Percentiles rank a stretch among this genome's conserved stretches.
Evolutionary conservation across 2,113 vertebrate genomes (phyloP).

Genomic region (Natator depressus): DNA sequence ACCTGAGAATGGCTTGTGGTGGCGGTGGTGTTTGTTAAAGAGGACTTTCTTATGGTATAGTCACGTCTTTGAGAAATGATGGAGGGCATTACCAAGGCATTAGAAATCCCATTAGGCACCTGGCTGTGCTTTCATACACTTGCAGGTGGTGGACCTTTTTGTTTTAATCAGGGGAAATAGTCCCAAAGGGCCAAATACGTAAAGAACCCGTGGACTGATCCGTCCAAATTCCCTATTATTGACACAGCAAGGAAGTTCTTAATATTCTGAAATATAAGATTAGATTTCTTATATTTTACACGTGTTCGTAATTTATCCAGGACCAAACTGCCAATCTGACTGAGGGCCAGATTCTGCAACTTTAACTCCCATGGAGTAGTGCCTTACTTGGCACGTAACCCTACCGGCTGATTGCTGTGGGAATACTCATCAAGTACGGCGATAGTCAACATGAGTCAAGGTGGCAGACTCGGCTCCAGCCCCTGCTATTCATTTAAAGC

Average conservation of each 20-base stretch:
- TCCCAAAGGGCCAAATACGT: constrained; percentile 23
- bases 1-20: neutral
- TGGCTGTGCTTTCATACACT: constrained; percentile 20
- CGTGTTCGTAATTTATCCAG: neutral
- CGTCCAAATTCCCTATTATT: constrained; percentile 34
- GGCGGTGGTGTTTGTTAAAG: neutral
- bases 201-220: neutral
- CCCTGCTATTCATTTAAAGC: neutral
- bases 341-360: neutral
- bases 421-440: neutral
- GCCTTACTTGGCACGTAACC: neutral
- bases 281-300: neutral
- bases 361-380: neutral
- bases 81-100: neutral
- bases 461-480: neutral
- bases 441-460: neutral
- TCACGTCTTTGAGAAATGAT: neutral
- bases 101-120: neutral
- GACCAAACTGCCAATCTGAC: neutral
- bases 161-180: neutral
- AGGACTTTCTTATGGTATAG: neutral
- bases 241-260: constrained; percentile 2
- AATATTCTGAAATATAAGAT: too few relatives aligned
- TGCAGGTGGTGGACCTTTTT: constrained; percentile 3
- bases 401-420: rapidly evolving